phyloP scores from a whole-genome alignment of 2,797 vertebrate species.

The Monodelphis domestica region DNA sequence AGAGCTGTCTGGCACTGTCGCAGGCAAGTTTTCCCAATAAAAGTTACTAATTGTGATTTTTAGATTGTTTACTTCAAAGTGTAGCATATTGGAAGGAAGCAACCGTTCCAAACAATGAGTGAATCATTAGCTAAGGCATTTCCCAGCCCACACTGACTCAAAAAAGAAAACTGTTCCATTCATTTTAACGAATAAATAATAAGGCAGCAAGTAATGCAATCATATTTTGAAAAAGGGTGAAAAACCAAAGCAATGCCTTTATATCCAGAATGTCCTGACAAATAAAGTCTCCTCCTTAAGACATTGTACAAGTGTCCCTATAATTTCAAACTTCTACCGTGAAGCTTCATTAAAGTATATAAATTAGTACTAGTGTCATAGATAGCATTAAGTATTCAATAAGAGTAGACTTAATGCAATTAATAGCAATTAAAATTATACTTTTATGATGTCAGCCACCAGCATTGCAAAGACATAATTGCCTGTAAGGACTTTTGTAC shows the following conservation, averaged over 20 bases:
- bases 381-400: constrained; percentile 90
- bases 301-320: constrained; percentile 77
- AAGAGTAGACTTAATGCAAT: constrained; percentile 90
- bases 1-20: neutral
- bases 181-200: constrained; percentile 46
- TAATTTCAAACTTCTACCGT: constrained; percentile 84
- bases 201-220: constrained; percentile 52
- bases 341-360: constrained; percentile 90
- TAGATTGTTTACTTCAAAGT: constrained; percentile 43
- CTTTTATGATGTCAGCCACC: constrained; percentile 90
- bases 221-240: constrained; percentile 58
- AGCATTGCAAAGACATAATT: constrained; percentile 90
- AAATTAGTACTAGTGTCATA: constrained; percentile 88
- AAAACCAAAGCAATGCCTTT: constrained; percentile 54
- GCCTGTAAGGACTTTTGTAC: constrained; percentile 89
- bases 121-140: constrained; percentile 52
- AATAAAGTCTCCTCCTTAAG: constrained; percentile 80
- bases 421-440: constrained; percentile 93
- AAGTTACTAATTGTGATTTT: constrained; percentile 40
- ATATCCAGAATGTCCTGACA: constrained; percentile 71
- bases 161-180: constrained; percentile 36
- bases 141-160: constrained; percentile 48
- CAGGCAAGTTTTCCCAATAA: neutral
- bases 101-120: constrained; percentile 55
- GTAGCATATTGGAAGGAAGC: neutral